Evolutionary conservation across 2,113 vertebrate species (phyloP).

Genomic region (Emydura subglobosa): DNA sequence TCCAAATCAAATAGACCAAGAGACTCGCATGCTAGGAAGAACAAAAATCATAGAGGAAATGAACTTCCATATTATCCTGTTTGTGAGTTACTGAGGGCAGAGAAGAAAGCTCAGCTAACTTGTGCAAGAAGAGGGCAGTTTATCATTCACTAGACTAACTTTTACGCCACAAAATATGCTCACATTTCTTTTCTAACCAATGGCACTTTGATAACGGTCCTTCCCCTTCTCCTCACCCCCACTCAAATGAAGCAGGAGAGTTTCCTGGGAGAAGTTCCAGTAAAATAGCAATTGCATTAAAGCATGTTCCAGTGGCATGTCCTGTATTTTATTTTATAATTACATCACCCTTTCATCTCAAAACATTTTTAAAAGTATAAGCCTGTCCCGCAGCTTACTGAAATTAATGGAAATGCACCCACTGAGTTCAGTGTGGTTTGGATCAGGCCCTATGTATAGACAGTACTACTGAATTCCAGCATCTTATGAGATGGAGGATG

Average conservation of each 20-base stretch:
- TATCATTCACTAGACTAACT: background rate
- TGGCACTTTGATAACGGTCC: background rate
- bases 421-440: background rate
- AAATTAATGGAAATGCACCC: background rate
- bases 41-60: background rate
- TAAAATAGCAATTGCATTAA: background rate
- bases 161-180: background rate
- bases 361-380: background rate
- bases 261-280: background rate
- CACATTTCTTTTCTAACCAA: background rate
- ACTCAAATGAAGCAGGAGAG: background rate
- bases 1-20: background rate
- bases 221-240: background rate
- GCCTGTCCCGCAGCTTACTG: too few relatives aligned
- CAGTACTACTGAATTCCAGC: background rate
- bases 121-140: rapidly evolving
- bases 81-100: background rate
- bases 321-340: background rate
- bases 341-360: background rate
- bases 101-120: background rate
- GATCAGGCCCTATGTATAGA: background rate
- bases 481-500: background rate
- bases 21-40: background rate
- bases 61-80: background rate
- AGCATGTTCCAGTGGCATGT: background rate